Conservation (phyloP, 1,140 invertebrate genomes). For the Macrotrachela quadricornifera region DNA sequence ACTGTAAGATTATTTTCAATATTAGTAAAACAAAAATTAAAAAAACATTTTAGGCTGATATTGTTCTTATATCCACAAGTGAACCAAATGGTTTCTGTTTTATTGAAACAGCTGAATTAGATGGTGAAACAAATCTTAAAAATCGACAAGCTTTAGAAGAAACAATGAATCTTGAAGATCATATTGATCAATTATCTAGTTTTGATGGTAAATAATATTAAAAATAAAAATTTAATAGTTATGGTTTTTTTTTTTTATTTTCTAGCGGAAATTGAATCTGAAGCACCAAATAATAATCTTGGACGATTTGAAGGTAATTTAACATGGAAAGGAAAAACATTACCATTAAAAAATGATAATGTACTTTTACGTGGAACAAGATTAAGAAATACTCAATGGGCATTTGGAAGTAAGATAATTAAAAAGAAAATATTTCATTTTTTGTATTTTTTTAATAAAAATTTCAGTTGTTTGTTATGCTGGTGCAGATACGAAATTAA, state of each 20-base stretch:
- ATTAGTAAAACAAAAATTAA: too few relatives aligned
- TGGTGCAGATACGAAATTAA: conserved; percentile 92
- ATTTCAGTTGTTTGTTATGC: conserved; percentile 41
- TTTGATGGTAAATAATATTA: too few relatives aligned
- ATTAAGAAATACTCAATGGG: conserved; percentile 4
- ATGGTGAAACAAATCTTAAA: conserved; percentile 9
- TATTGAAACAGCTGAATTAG: conserved; percentile 8
- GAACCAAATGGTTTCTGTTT: conserved; percentile 6
- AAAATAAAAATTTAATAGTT: too few relatives aligned
- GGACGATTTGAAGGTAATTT: conserved; percentile 81
- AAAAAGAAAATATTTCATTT: too few relatives aligned
- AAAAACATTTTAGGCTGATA: neutral
- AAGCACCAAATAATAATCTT: conserved; percentile 88
- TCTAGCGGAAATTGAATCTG: conserved; percentile 52
- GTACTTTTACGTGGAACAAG: conserved; percentile 66
- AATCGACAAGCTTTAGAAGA: conserved; percentile 1
- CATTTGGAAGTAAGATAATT: neutral
- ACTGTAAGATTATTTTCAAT: conserved; percentile 39
- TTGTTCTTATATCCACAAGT: neutral
- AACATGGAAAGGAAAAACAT: conserved; percentile 34
- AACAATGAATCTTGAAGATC: neutral
- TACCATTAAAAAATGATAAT: conserved; percentile 75
- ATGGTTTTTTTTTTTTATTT: neutral
- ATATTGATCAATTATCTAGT: neutral
- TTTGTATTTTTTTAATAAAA: neutral